phyloP scores from a whole-genome alignment of 2,113 vertebrate species.

The Steatornis caripensis region DNA sequence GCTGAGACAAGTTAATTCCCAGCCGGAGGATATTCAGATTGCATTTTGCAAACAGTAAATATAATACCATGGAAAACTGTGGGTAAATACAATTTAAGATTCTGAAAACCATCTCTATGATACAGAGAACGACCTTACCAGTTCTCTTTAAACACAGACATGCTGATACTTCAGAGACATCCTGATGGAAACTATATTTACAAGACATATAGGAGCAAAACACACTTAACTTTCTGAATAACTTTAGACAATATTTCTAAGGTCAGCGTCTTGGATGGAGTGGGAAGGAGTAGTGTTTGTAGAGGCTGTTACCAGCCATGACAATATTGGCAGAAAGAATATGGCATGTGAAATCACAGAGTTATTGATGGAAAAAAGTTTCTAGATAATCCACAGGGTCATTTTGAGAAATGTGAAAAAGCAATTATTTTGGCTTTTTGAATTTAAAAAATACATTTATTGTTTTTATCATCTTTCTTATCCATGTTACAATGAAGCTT shows the following conservation, averaged over 20 bases:
- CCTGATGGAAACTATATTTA: not conserved
- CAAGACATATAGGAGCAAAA: not conserved
- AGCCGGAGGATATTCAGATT: not conserved
- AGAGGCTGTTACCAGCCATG: not conserved
- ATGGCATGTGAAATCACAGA: not conserved
- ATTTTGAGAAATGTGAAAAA: not conserved
- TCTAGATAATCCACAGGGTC: not conserved
- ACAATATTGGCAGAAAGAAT: not conserved
- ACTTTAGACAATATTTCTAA: not conserved
- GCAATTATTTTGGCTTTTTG: not conserved
- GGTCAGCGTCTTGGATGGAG: not conserved
- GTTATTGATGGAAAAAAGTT: rapidly evolving
- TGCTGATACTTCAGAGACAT: not conserved
- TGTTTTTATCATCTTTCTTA: not conserved
- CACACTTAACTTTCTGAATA: not conserved
- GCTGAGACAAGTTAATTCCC: not conserved
- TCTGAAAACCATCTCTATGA: not conserved
- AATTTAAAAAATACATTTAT: not conserved
- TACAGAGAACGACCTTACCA: not conserved
- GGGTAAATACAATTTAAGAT: not conserved
- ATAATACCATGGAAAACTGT: not conserved
- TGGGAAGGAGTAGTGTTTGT: not conserved
- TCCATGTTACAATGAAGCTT: not conserved
- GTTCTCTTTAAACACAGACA: not conserved
- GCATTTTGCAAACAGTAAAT: not conserved